These are phyloP conservation scores for Cephus runcator DNA, from an alignment of 2,888 invertebrate species.

Conservation along the genomic window DNA sequence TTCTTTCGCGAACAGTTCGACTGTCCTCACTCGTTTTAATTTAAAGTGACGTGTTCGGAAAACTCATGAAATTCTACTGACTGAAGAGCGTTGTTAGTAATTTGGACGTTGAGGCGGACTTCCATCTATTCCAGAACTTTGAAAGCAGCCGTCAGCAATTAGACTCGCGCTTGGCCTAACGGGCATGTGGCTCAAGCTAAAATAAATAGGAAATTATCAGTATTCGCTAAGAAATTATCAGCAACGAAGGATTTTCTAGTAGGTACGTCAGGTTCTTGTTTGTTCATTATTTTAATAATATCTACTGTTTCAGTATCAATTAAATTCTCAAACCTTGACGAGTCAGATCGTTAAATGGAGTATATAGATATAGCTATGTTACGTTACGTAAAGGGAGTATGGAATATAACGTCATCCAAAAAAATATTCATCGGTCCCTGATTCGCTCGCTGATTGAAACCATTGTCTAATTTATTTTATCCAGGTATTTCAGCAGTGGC, in stretches of 20 bases:
- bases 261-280: background rate
- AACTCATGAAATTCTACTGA: background rate
- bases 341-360: background rate
- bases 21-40: too few relatives aligned
- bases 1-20: too few relatives aligned
- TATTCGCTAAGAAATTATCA: background rate
- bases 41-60: too few relatives aligned
- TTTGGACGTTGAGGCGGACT: background rate
- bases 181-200: background rate
- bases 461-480: background rate
- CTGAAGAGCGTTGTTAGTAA: background rate
- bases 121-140: background rate
- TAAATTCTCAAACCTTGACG: too few relatives aligned
- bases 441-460: background rate
- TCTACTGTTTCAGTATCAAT: background rate
- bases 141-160: background rate
- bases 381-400: background rate
- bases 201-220: background rate
- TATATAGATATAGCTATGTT: background rate
- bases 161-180: background rate
- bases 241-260: background rate
- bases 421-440: background rate
- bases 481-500: background rate
- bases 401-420: background rate
- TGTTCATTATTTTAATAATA: background rate